Percentiles rank a stretch among this genome's conserved stretches.
Evolutionary conservation across 1,140 invertebrate species (phyloP).

Genomic region (Apocrypta bakeri): DNA sequence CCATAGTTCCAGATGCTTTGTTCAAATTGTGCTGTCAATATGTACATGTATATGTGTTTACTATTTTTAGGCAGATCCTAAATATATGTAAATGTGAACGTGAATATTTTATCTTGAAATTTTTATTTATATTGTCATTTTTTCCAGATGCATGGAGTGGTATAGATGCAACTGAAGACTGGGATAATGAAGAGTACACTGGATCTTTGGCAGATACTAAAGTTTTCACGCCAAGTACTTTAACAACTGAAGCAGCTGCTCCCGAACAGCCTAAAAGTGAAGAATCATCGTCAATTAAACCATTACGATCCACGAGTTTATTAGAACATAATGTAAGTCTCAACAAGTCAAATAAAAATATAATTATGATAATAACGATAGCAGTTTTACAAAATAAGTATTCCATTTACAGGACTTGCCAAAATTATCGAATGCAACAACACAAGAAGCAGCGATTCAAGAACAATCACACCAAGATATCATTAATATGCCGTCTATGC

Average conservation of each 20-base stretch:
- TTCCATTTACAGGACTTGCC: background rate
- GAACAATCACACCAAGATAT: conserved; percentile 63
- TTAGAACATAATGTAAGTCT: conserved; percentile 47
- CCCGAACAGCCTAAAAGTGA: conserved; percentile 61
- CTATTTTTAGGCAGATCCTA: background rate
- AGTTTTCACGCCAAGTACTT: conserved; percentile 88
- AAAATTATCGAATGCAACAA: background rate
- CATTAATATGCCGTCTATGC: conserved; percentile 66
- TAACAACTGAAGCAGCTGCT: conserved; percentile 60
- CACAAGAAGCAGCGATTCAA: conserved; percentile 38
- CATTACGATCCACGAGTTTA: conserved; percentile 56
- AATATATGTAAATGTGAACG: too few relatives aligned
- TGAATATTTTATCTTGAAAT: background rate
- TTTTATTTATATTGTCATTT: background rate
- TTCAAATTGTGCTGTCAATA: background rate
- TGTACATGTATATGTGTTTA: background rate
- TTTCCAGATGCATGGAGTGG: conserved; percentile 81
- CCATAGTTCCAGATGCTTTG: conserved; percentile 1
- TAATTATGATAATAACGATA: background rate
- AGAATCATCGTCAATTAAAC: conserved; percentile 15
- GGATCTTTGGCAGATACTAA: conserved; percentile 95
- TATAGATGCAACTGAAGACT: conserved; percentile 84
- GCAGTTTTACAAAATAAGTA: background rate
- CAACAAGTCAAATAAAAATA: background rate
- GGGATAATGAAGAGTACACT: conserved; percentile 96